These are phyloP conservation scores for Epistrophella euchroma DNA, from an alignment of 2,888 invertebrate species.

Conservation along the genomic window DNA sequence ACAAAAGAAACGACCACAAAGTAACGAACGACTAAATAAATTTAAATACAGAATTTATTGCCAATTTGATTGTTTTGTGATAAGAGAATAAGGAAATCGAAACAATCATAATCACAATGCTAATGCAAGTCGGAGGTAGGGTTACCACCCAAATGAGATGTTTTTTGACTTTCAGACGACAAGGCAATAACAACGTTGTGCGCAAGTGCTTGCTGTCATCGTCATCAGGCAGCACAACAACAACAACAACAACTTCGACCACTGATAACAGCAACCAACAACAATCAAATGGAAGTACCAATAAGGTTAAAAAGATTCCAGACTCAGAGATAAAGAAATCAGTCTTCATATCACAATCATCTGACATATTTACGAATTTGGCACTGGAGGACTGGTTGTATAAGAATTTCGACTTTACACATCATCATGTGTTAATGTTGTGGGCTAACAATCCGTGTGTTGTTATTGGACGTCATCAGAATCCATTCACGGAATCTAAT, in stretches of 20 bases:
- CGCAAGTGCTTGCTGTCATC: constrained; percentile 62
- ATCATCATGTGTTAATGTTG: constrained; percentile 93
- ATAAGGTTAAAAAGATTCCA: constrained; percentile 77
- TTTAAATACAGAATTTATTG: constrained; percentile 7
- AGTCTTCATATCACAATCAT: constrained; percentile 96
- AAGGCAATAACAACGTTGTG: constrained; percentile 49
- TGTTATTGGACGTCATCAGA: constrained; percentile 98
- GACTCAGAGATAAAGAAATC: constrained; percentile 89
- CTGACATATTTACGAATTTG: constrained; percentile 95
- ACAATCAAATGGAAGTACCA: constrained; percentile 67
- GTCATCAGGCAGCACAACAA: constrained; percentile 24
- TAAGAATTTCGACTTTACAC: constrained; percentile 91
- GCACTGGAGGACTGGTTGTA: constrained; percentile 99
- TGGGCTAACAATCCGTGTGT: constrained; percentile 98
- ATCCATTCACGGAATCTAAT: constrained; percentile 97
- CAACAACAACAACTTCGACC: constrained; percentile 5
- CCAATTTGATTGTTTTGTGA: constrained; percentile 25
- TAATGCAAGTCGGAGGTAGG: constrained; percentile 59
- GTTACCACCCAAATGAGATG: constrained; percentile 61
- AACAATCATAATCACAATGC: constrained; percentile 40
- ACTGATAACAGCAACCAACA: constrained; percentile 80
- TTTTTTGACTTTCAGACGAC: constrained; percentile 33
- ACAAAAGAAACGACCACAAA: constrained; percentile 19
- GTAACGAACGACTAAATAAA: neutral
- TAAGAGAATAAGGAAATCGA: constrained; percentile 16